These are phyloP conservation scores for Acropternis orthonyx DNA, from an alignment of 2,797 vertebrate genomes.

Conservation along the genomic window DNA sequence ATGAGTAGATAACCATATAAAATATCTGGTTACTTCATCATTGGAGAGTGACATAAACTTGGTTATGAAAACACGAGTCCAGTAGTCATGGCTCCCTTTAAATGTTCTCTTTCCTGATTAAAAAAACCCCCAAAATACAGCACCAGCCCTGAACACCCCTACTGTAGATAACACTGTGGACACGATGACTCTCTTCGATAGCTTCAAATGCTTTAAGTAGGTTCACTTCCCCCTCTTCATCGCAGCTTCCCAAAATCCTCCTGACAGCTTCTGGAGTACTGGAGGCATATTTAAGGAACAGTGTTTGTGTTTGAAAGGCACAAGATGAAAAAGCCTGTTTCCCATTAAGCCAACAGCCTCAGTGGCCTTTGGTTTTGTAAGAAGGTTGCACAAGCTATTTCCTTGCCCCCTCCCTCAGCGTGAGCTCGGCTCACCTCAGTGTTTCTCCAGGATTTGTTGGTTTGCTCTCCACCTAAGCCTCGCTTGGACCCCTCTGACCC, in stretches of 20 bases:
- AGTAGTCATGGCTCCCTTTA: conserved; percentile 25
- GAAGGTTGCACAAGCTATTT: conserved; percentile 10
- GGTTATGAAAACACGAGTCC: conserved; percentile 32
- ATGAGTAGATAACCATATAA: conserved; percentile 35
- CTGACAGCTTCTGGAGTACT: not conserved
- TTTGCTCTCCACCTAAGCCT: not conserved
- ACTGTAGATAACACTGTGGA: not conserved
- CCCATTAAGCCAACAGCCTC: not conserved
- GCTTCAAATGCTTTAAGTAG: not conserved
- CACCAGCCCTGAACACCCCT: not conserved
- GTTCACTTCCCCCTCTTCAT: not conserved
- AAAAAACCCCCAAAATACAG: not conserved
- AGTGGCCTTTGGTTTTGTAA: not conserved
- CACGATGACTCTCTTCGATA: not conserved
- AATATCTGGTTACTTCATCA: conserved; percentile 45
- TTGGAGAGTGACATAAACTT: conserved; percentile 10
- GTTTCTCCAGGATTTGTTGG: not conserved
- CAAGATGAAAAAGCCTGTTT: conserved; percentile 28
- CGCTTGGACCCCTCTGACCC: not conserved
- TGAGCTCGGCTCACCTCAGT: not conserved
- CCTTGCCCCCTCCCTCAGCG: not conserved
- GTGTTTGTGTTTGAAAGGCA: conserved; percentile 9
- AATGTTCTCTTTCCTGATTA: not conserved
- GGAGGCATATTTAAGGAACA: not conserved
- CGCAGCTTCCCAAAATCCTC: not conserved